phyloP scores from a whole-genome alignment of 2,888 invertebrate species.

The Chloroclysta siterata region DNA sequence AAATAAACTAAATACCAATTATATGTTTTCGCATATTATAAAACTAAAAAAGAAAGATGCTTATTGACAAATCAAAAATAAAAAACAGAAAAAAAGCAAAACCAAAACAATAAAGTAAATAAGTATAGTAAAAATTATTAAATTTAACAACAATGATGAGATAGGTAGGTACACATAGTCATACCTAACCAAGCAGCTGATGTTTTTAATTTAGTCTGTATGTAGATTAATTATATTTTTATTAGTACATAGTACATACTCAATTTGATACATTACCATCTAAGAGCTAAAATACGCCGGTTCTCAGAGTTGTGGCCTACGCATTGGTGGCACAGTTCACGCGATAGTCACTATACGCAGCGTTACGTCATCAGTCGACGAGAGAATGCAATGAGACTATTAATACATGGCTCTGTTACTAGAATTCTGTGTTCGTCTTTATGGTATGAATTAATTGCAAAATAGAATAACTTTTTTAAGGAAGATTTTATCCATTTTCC shows the following conservation, averaged over 20 bases:
- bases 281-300: slow-evolving; percentile 22
- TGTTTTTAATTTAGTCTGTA: too few species aligned
- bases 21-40: too few species aligned
- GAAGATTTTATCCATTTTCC: background rate
- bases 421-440: slow-evolving; percentile 15
- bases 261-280: slow-evolving; percentile 22
- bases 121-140: too few species aligned
- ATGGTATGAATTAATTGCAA: slow-evolving; percentile 18
- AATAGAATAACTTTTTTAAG: background rate
- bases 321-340: slow-evolving; percentile 19
- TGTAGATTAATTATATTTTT: too few species aligned
- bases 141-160: too few species aligned
- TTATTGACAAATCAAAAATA: too few species aligned
- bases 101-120: too few species aligned
- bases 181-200: too few species aligned
- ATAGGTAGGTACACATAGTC: too few species aligned
- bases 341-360: slow-evolving; percentile 6
- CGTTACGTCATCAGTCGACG: slow-evolving; percentile 28
- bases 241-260: background rate
- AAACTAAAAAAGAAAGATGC: too few species aligned
- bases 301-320: slow-evolving; percentile 10
- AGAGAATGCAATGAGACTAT: slow-evolving; percentile 25
- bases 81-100: too few species aligned
- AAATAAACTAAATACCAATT: too few species aligned
- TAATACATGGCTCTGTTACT: slow-evolving; percentile 22